Evolutionary conservation across 2,797 vertebrate genomes (phyloP).

Genomic region (Merluccius polli): DNA sequence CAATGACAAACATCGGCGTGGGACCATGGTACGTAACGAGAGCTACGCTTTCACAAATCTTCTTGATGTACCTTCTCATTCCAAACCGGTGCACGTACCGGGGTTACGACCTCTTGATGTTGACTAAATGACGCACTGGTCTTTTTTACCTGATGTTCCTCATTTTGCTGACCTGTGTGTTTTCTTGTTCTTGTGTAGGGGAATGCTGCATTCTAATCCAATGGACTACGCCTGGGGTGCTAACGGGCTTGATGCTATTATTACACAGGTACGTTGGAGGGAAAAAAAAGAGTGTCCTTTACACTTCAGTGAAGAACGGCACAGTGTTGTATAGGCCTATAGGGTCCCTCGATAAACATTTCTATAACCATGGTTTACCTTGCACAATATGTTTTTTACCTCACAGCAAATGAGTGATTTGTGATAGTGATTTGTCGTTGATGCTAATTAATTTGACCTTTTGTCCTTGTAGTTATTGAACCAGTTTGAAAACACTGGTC

Average conservation of each 20-base stretch:
- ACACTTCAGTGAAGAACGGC: not conserved
- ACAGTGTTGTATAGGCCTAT: not conserved
- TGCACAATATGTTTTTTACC: not conserved
- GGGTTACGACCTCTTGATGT: not conserved
- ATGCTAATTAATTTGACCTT: not conserved
- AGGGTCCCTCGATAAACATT: not conserved
- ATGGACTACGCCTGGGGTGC: constrained; percentile 99
- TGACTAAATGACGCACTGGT: not conserved
- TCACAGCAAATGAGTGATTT: not conserved
- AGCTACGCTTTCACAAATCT: not conserved
- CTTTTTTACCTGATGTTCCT: not conserved
- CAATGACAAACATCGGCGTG: constrained; percentile 90
- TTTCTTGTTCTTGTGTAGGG: constrained; percentile 70
- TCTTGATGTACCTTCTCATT: not conserved
- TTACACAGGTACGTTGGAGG: constrained; percentile 84
- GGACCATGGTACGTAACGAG: constrained; percentile 84
- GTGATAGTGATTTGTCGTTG: too few species aligned
- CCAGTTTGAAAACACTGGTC: constrained; percentile 98
- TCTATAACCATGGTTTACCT: not conserved
- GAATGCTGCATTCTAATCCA: constrained; percentile 94
- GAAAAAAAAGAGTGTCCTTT: not conserved
- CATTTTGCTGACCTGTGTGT: constrained; percentile 5
- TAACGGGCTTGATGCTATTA: constrained; percentile 94
- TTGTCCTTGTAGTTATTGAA: constrained; percentile 83
- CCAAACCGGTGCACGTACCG: not conserved